A percentile compares a stretch with the other conserved stretches of the same genome.
Evolutionary conservation across 2,797 vertebrate species (phyloP).

Genomic region (Tragelaphus eurycerus): DNA sequence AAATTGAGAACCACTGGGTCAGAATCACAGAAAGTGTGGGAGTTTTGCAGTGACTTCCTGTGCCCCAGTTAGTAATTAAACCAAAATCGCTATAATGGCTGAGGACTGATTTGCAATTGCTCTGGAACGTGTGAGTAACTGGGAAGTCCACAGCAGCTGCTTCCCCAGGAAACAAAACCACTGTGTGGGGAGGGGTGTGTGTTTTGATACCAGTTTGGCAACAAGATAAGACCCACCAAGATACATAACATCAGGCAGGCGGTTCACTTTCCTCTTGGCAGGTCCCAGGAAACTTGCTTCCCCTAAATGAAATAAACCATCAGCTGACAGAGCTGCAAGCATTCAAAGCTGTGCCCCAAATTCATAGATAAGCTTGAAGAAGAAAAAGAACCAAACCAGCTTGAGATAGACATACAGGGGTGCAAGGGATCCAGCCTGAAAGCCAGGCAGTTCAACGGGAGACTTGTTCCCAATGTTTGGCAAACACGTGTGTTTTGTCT

Average conservation of each 20-base stretch:
- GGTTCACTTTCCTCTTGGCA: neutral
- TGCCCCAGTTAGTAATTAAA: neutral
- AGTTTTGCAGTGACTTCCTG: slow-evolving; percentile 13
- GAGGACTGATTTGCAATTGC: neutral
- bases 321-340: neutral
- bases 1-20: neutral
- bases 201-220: neutral
- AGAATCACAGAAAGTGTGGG: neutral
- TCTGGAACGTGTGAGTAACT: neutral
- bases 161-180: slow-evolving; percentile 24
- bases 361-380: neutral
- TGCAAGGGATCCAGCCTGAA: neutral
- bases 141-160: neutral
- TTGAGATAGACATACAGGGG: neutral
- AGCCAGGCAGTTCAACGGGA: neutral
- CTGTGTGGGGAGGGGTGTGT: neutral
- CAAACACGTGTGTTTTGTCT: neutral
- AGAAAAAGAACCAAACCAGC: neutral
- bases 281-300: neutral
- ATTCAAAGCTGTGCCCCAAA: neutral
- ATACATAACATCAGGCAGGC: neutral
- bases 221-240: neutral
- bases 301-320: neutral
- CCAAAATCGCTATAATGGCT: neutral
- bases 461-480: neutral